phyloP scores from a whole-genome alignment of 1,140 invertebrate genomes.

The Eumeta japonica region DNA sequence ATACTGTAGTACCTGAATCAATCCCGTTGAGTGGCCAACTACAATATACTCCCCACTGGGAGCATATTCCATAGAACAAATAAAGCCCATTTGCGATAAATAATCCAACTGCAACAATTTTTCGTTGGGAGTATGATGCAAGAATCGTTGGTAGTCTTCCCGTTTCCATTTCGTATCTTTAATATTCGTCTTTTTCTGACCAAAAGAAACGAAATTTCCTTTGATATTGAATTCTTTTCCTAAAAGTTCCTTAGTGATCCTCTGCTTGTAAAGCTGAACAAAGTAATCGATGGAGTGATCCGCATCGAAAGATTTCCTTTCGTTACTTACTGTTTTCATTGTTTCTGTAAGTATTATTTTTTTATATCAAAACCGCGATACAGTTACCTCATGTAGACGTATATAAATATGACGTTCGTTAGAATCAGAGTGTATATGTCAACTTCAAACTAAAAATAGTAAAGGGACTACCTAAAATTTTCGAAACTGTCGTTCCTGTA shows the following conservation, averaged over 20 bases:
- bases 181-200: constrained; percentile 19
- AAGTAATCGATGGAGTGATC: too few relatives aligned
- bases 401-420: too few relatives aligned
- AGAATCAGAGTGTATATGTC: too few relatives aligned
- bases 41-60: constrained; percentile 30
- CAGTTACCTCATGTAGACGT: too few relatives aligned
- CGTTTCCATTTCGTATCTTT: constrained; percentile 24
- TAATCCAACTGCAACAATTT: constrained; percentile 19
- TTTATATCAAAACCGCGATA: too few relatives aligned
- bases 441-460: too few relatives aligned
- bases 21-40: constrained; percentile 34
- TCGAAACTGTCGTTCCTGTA: too few relatives aligned
- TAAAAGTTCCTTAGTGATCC: constrained; percentile 23
- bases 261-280: constrained; percentile 29
- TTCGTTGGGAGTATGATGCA: constrained; percentile 31
- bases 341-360: too few relatives aligned
- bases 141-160: constrained; percentile 33
- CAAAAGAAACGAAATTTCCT: constrained; percentile 30
- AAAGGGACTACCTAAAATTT: too few relatives aligned
- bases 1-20: constrained; percentile 43
- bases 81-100: constrained; percentile 33
- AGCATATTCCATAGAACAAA: constrained; percentile 31
- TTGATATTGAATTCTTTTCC: constrained; percentile 19
- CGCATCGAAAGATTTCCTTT: too few relatives aligned
- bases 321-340: too few relatives aligned